Evolutionary conservation across 2,797 vertebrate species (phyloP).

Genomic region (Phylloscopus collybita): DNA sequence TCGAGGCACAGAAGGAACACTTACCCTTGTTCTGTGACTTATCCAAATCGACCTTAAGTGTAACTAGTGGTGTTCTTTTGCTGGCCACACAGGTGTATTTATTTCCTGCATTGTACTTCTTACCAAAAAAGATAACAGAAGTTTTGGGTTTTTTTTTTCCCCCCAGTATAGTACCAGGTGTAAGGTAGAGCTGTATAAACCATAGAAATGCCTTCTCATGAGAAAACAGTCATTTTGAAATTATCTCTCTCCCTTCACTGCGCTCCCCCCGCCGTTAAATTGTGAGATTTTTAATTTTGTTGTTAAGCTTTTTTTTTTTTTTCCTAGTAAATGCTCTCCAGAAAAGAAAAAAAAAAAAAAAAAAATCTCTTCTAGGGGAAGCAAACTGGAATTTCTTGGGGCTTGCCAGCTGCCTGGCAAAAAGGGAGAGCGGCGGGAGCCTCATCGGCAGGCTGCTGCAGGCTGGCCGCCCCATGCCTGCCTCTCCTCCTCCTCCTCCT

Average conservation of each 20-base stretch:
- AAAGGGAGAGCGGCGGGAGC: background rate
- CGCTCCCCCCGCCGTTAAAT: accelerated
- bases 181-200: background rate
- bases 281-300: background rate
- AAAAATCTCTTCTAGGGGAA: background rate
- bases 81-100: background rate
- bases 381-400: constrained; percentile 44
- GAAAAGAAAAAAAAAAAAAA: background rate
- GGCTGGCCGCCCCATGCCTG: constrained; percentile 29
- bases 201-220: background rate
- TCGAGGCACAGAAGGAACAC: background rate
- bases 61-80: background rate
- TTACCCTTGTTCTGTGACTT: background rate
- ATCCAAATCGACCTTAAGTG: background rate
- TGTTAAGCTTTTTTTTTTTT: background rate
- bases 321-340: background rate
- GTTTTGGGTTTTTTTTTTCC: background rate
- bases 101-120: background rate
- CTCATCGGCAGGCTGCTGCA: constrained; percentile 44
- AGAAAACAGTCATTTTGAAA: background rate
- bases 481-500: constrained; percentile 44
- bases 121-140: background rate
- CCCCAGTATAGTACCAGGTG: background rate
- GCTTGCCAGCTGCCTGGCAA: constrained; percentile 48
- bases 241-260: background rate